Evolutionary conservation across 2,113 vertebrate genomes (phyloP), one percentile per base, ranked within the genome.

Genomic region (Psephotus haematonotus): DNA sequence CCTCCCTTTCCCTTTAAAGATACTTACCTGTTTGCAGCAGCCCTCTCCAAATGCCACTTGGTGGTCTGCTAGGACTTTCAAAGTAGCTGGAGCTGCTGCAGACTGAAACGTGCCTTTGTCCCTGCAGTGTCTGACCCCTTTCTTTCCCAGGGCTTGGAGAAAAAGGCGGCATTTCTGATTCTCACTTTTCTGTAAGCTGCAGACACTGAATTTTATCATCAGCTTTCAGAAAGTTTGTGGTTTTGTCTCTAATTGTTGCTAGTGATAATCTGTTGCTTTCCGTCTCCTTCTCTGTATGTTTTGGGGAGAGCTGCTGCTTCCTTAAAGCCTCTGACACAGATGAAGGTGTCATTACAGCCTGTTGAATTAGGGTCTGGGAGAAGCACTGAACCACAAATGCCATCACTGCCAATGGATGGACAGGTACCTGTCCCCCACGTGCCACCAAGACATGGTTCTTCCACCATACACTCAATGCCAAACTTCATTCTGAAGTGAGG

Each of bases 291-390:
- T 50, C 31, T 39, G 29, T 0, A 2, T 37, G 20, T 57, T 76
- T 74, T 4, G 4, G 43, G 15, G 74, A 39, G n/a, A 76, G 37
- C 29, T 53, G 43, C 39, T 60, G 33, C 41, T 85, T n/a, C 35
- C 39, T 96, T 43, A 15, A 84, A 93, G 11, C 17, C 47, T 69
- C 33, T 1, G 2, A n/a, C 11, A 43, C 63, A 63, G 46, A 14
- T 1, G 7, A 41, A 93, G 57, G n/a, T 0, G 0, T 46, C 49
- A 6, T 2, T 57, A n/a, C 20, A 3, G 55, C n/a, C 9, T 11
- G 49, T 16, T n/a, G 50, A 57, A 28, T 70, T 60, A 23, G 31
- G 12, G n/a, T n/a, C 63, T 75, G 49, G 37, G 46, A 69, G 43
- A 90, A 83, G 43, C 25, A 46, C 13, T 79, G 63, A 50, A 29